Evolutionary conservation across 2,113 vertebrate genomes (phyloP).

Genomic region (Glaucidium brasilianum): DNA sequence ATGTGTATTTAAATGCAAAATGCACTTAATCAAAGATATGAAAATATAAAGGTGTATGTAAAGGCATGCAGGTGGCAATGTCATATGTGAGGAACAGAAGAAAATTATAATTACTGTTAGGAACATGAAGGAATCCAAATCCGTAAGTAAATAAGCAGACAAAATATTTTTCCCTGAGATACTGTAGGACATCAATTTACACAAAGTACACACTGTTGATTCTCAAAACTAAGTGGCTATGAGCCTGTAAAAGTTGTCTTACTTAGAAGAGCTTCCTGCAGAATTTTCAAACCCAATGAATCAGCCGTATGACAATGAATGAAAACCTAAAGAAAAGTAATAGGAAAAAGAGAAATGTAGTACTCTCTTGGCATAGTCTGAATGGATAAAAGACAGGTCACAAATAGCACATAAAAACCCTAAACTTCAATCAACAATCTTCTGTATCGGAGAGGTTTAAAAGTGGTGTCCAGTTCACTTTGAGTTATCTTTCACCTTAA

Average conservation of each 20-base stretch:
- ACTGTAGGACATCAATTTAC: not conserved
- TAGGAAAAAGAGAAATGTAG: not conserved
- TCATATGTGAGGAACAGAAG: not conserved
- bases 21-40: not conserved
- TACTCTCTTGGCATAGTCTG: not conserved
- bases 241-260: not conserved
- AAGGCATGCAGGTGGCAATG: not conserved
- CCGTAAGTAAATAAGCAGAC: not conserved
- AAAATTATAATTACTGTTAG: not conserved
- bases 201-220: not conserved
- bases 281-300: not conserved
- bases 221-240: not conserved
- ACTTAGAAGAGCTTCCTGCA: not conserved
- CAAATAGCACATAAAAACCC: not conserved
- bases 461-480: not conserved
- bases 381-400: not conserved
- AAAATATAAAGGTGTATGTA: not conserved
- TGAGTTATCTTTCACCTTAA: not conserved
- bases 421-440: not conserved
- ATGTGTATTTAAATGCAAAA: slow-evolving; percentile 39
- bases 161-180: not conserved
- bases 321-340: not conserved
- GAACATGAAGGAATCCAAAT: not conserved
- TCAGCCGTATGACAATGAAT: fast-evolving
- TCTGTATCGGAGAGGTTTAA: not conserved